Conservation (phyloP, 2,888 invertebrate species). For the Patella ulyssiponensis region DNA sequence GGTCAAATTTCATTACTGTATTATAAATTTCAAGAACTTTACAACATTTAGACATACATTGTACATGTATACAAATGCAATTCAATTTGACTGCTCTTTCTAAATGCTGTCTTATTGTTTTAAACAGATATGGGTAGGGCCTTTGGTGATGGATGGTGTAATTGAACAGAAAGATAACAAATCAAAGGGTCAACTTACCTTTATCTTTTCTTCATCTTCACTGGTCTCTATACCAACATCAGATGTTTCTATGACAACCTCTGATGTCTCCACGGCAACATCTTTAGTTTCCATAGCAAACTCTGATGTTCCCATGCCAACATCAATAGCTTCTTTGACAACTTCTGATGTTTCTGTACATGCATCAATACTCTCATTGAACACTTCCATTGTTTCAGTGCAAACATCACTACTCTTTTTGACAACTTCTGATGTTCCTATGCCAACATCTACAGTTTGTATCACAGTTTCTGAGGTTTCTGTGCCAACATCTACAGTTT, state of each 20-base stretch:
- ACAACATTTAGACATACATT: too few relatives aligned
- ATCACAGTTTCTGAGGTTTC: neutral
- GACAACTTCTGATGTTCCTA: neutral
- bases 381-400: neutral
- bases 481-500: neutral
- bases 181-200: neutral
- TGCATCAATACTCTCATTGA: neutral
- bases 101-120: too few relatives aligned
- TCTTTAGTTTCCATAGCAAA: too few relatives aligned
- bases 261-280: neutral
- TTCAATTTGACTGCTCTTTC: too few relatives aligned
- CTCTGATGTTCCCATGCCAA: neutral
- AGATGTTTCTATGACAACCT: neutral
- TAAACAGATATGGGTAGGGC: too few relatives aligned
- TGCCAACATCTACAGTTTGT: neutral
- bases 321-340: neutral
- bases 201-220: neutral
- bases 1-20: too few relatives aligned
- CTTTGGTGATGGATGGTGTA: too few relatives aligned
- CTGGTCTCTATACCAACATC: neutral
- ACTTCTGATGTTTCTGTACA: neutral
- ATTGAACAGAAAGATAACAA: neutral
- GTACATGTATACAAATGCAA: too few relatives aligned
- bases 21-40: too few relatives aligned
- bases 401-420: neutral